Evolutionary conservation across 2,113 vertebrate genomes (phyloP), one percentile per base, ranked within the genome.

Genomic region (Orcinus orca): DNA sequence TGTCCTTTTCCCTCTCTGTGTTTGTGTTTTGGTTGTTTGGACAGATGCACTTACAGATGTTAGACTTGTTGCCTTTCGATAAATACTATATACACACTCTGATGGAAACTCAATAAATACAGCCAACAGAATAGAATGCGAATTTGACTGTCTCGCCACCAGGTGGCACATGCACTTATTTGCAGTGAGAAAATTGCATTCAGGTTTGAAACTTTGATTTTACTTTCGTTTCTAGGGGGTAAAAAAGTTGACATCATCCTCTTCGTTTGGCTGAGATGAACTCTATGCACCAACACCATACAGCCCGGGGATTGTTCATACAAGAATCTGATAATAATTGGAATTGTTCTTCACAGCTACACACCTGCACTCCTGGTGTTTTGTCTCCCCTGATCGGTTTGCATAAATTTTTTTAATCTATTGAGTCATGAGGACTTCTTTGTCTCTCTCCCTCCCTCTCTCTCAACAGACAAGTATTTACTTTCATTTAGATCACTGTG

Each of bases 151-250:
- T 88, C 60, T 97, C 15, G 5, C 82, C 96, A 95, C 88, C 77
- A 97, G 93, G 58, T 88, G 91, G 93, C 95, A 77, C 50, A 67
- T 74, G 58, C 84, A 89, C 29, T 90, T 89, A 44, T 77, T 93
- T 76, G 50, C 62, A 44, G 18, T n/a, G 62, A 93, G n/a, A 74
- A 41, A 81, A 60, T 21, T 74, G 18, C 26, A 36, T 88, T 86
- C 41, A 29, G 58, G 31, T 70, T 82, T 79, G 33, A 82, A 65
- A 87, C 20, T 55, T 62, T 58, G 14, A 36, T 65, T 93, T 90
- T 74, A 50, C 55, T 96, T 80, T 85, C 13, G 3, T 93, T 88
- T 76, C 26, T 4, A 17, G 3, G 13, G 47, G 4, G 8, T 77
- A n/a, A 9, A 17, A 26, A 50, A 44, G 25, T 50, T 87, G 73